Percentiles rank a stretch among this genome's conserved stretches.
Evolutionary conservation across 2,113 vertebrate genomes (phyloP).

Genomic region (Cnemophilus loriae): DNA sequence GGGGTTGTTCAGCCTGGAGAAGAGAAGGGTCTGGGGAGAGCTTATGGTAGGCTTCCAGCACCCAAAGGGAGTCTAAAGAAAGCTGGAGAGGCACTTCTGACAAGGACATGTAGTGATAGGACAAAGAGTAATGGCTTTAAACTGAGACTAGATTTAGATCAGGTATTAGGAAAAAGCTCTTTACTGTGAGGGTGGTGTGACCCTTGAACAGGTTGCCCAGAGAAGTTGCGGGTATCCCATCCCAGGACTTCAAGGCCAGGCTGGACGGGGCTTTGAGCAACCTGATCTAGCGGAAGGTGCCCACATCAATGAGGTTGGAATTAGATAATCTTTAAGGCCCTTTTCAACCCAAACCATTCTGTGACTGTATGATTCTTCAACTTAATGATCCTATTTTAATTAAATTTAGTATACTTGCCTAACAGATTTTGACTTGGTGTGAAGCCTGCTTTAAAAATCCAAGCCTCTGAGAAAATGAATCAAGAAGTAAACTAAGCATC

Average conservation of each 20-base stretch:
- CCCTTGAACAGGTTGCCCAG: background rate
- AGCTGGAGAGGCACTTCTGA: background rate
- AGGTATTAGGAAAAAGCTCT: background rate
- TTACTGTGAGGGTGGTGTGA: background rate
- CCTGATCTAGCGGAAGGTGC: background rate
- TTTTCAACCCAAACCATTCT: background rate
- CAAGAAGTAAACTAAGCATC: background rate
- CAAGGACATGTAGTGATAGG: background rate
- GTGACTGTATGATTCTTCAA: background rate
- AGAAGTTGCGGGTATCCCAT: background rate
- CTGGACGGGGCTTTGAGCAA: background rate
- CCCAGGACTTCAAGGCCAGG: background rate
- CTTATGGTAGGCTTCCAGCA: background rate
- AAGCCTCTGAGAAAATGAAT: background rate
- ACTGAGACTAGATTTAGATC: background rate
- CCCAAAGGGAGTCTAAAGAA: background rate
- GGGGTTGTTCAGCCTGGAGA: background rate
- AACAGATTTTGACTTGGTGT: background rate
- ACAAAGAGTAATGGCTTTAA: background rate
- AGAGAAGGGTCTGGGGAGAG: background rate
- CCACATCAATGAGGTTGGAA: background rate
- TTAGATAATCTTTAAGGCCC: background rate
- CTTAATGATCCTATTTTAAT: background rate
- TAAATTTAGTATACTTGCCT: background rate
- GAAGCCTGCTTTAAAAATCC: background rate